phyloP scores from a whole-genome alignment of 2,113 vertebrate species.

The Hyperopisus bebe region DNA sequence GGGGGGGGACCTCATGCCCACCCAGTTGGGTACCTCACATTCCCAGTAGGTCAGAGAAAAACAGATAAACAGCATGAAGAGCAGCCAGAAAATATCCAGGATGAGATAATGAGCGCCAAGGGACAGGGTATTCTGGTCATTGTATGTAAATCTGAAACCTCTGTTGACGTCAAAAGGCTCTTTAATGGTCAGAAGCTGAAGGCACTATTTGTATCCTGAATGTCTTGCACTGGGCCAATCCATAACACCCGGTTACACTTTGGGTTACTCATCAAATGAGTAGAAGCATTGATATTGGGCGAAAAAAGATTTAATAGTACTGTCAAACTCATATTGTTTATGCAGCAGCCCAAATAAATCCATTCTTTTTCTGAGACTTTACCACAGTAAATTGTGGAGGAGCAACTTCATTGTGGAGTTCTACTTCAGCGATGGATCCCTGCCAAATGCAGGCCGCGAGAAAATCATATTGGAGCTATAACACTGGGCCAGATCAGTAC shows the following conservation, averaged over 20 bases:
- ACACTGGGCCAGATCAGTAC: slow-evolving; percentile 59
- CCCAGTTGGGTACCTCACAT: neutral
- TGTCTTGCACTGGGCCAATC: slow-evolving; percentile 39
- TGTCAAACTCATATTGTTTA: slow-evolving; percentile 68
- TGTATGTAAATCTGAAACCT: slow-evolving; percentile 48
- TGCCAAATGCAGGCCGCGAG: slow-evolving; percentile 60
- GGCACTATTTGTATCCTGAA: slow-evolving; percentile 57
- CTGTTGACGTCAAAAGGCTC: slow-evolving; percentile 56
- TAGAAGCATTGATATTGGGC: slow-evolving; percentile 53
- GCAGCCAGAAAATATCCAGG: slow-evolving; percentile 47
- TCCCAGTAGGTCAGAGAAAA: neutral
- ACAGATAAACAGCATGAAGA: neutral
- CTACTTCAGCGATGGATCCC: slow-evolving; percentile 53
- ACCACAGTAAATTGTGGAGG: slow-evolving; percentile 57
- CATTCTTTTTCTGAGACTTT: slow-evolving; percentile 67
- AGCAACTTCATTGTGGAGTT: slow-evolving; percentile 54
- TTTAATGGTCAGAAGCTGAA: slow-evolving; percentile 54
- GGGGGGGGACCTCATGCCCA: neutral
- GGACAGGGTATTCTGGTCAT: slow-evolving; percentile 48
- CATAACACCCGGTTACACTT: neutral
- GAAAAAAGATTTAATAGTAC: slow-evolving; percentile 62
- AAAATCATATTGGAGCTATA: slow-evolving; percentile 66
- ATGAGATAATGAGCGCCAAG: slow-evolving; percentile 52
- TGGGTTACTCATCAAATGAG: neutral
- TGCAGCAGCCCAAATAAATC: slow-evolving; percentile 65